These are phyloP conservation scores for Gymnothorax reevesii DNA, from an alignment of 2,797 vertebrate genomes.

Conservation along the genomic window DNA sequence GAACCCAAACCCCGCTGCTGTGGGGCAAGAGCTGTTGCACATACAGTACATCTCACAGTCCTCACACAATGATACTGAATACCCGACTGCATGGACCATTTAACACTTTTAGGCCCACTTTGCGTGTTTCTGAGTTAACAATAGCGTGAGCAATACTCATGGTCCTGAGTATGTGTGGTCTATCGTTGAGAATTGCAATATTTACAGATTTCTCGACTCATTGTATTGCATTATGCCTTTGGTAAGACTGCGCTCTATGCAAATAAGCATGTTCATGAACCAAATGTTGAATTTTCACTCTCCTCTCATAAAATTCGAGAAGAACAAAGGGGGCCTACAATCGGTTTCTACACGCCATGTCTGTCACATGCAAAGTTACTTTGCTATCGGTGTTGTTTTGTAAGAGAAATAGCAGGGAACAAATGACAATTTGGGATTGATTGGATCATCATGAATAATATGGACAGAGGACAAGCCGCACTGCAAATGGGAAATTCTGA, in stretches of 20 bases:
- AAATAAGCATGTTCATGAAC: not conserved
- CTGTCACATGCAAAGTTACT: not conserved
- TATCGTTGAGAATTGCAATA: not conserved
- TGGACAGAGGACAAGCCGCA: not conserved
- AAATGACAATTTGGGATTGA: not conserved
- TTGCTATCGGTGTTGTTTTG: not conserved
- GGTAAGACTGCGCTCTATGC: not conserved
- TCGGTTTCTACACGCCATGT: not conserved
- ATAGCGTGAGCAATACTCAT: not conserved
- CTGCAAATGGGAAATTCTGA: not conserved
- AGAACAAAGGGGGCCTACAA: not conserved
- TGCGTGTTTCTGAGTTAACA: not conserved
- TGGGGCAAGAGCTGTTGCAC: constrained; percentile 15
- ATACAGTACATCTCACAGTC: not conserved
- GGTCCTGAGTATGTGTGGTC: not conserved
- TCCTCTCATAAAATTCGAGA: not conserved
- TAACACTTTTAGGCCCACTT: constrained; percentile 30
- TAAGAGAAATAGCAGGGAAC: not conserved
- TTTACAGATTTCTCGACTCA: not conserved
- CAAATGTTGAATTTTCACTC: not conserved
- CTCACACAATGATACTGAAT: constrained; percentile 35
- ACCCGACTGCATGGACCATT: constrained; percentile 27
- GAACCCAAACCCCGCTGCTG: constrained; percentile 25
- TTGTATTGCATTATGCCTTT: not conserved
- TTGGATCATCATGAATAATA: not conserved